A percentile compares a stretch with the other conserved stretches of the same genome.
Evolutionary conservation across 2,113 vertebrate species (phyloP).

Genomic region (Microcebus jonahi): DNA sequence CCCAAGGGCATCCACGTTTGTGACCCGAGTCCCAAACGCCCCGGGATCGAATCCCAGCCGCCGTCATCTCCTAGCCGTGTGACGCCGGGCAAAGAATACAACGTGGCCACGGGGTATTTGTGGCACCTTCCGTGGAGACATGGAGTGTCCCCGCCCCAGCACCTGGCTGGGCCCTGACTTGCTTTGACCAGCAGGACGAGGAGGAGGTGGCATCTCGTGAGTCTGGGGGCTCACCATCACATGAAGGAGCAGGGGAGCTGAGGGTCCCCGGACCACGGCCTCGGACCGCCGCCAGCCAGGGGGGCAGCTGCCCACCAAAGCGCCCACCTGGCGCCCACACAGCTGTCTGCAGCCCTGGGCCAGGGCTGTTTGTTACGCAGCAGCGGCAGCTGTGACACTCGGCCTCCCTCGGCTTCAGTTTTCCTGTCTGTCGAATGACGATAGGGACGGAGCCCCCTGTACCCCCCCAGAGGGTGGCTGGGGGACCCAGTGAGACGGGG

Average conservation of each 20-base stretch:
- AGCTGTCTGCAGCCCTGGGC: too few species aligned
- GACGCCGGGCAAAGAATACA: neutral
- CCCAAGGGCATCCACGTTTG: neutral
- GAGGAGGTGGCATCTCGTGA: neutral
- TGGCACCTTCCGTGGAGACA: neutral
- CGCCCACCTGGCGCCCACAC: neutral
- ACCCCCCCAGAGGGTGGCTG: neutral
- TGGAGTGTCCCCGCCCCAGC: neutral
- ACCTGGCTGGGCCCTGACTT: neutral
- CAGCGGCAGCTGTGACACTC: neutral
- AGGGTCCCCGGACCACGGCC: neutral
- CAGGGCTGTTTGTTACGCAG: neutral
- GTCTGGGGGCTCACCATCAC: neutral
- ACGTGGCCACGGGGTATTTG: neutral
- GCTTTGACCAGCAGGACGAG: neutral
- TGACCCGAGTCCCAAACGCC: neutral
- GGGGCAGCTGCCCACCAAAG: neutral
- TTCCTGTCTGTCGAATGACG: neutral
- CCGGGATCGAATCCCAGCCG: neutral
- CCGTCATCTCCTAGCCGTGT: neutral
- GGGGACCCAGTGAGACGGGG: neutral
- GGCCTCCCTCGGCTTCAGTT: neutral
- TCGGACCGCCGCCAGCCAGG: neutral
- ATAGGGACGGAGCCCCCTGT: neutral
- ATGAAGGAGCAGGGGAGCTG: neutral